Percentiles rank a stretch among this genome's conserved stretches.
Conservation (phyloP, 2,113 vertebrate species). For the Urocolius indicus region DNA sequence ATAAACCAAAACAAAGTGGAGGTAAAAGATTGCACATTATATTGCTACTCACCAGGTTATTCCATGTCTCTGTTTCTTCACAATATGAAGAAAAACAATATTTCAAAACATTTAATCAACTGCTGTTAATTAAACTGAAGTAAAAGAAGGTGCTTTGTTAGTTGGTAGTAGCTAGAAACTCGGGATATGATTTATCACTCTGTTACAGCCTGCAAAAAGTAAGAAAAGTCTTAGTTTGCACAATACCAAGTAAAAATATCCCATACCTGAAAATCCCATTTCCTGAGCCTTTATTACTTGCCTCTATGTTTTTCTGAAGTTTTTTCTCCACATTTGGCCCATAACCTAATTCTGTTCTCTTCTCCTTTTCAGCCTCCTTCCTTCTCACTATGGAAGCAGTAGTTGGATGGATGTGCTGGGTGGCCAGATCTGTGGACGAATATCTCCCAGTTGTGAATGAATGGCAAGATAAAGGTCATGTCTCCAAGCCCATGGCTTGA, state of each 20-base stretch:
- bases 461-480: accelerated
- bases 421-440: background rate
- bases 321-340: background rate
- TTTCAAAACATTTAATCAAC: background rate
- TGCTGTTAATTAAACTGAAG: background rate
- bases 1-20: background rate
- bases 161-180: background rate
- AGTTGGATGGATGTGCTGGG: background rate
- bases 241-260: background rate
- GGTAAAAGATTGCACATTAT: background rate
- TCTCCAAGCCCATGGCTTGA: background rate
- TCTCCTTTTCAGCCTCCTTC: background rate
- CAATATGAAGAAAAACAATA: background rate
- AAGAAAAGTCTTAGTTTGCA: background rate
- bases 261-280: background rate
- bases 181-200: background rate
- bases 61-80: background rate
- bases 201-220: background rate
- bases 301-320: background rate
- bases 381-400: background rate
- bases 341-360: background rate
- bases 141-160: background rate
- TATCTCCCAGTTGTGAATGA: background rate
- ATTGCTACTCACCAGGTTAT: background rate
- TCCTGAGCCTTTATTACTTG: background rate